Evolutionary conservation across 2,888 invertebrate genomes (phyloP).

Genomic region (Incurvaria masculella): DNA sequence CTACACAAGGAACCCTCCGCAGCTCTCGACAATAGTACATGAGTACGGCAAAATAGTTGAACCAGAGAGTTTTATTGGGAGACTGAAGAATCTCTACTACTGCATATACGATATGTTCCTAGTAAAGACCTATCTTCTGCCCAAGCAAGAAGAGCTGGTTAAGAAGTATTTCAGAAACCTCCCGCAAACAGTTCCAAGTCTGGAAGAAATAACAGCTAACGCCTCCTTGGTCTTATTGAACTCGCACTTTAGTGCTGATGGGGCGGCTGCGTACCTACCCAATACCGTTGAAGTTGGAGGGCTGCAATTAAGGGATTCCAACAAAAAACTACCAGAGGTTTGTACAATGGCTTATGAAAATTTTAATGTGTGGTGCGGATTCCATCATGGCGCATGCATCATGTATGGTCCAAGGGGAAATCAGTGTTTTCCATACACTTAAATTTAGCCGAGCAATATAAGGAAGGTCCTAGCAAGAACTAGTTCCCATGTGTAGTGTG

Average conservation of each 20-base stretch:
- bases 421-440: no score
- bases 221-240: constrained; percentile 44
- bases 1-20: constrained; percentile 14
- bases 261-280: constrained; percentile 47
- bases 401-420: no score
- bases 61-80: constrained; percentile 11
- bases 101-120: constrained; percentile 33
- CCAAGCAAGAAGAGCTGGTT: constrained; percentile 33
- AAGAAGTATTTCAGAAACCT: constrained; percentile 34
- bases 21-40: constrained; percentile 13
- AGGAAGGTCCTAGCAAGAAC: not conserved
- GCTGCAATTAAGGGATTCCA: constrained; percentile 39
- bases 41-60: constrained; percentile 10
- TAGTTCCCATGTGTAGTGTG: no score
- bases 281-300: constrained; percentile 59
- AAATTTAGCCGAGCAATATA: no score
- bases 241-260: constrained; percentile 47
- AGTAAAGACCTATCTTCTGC: constrained; percentile 38
- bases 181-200: constrained; percentile 32
- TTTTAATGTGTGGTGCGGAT: no score
- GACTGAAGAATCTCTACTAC: constrained; percentile 11
- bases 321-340: constrained; percentile 31
- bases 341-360: not conserved
- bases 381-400: no score
- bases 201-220: constrained; percentile 38